These are phyloP conservation scores for Phortica okadai DNA, from an alignment of 2,888 invertebrate species.

Conservation along the genomic window DNA sequence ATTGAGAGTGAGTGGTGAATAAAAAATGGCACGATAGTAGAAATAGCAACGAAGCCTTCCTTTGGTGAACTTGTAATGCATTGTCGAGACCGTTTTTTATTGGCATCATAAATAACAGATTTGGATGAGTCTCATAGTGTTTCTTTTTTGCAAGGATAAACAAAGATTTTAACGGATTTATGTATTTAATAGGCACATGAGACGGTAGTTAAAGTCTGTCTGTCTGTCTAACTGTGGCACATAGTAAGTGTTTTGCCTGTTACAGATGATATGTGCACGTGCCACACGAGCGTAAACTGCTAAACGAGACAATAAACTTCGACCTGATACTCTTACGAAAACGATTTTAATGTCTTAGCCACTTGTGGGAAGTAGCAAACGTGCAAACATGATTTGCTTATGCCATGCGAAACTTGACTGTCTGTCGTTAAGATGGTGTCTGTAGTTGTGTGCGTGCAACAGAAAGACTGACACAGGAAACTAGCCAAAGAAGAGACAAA, in stretches of 20 bases:
- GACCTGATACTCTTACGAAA: not conserved
- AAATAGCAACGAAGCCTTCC: too few species aligned
- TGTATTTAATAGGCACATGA: slow-evolving; percentile 23
- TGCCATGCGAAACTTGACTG: not conserved
- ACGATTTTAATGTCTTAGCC: slow-evolving; percentile 4
- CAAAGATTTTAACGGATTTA: slow-evolving; percentile 52
- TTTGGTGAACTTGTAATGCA: not conserved
- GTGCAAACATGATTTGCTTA: slow-evolving; percentile 20
- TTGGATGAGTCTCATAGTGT: slow-evolving; percentile 38
- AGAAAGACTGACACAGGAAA: not conserved
- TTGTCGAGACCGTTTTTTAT: slow-evolving; percentile 53
- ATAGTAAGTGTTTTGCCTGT: slow-evolving; percentile 18
- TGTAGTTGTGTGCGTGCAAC: not conserved
- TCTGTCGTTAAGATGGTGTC: not conserved
- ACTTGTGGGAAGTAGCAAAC: not conserved
- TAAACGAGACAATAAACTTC: slow-evolving; percentile 62
- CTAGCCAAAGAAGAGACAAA: not conserved
- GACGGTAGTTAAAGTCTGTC: too few species aligned
- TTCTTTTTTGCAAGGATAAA: slow-evolving; percentile 26
- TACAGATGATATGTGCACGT: slow-evolving; percentile 53
- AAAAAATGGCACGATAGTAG: too few species aligned
- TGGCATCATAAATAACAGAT: slow-evolving; percentile 67
- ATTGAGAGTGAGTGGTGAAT: too few species aligned
- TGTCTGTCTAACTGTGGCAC: not conserved
- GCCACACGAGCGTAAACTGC: slow-evolving; percentile 49